These are phyloP conservation scores for Salvelinus sp. DNA, from an alignment of 2,113 vertebrate species.

Conservation along the genomic window DNA sequence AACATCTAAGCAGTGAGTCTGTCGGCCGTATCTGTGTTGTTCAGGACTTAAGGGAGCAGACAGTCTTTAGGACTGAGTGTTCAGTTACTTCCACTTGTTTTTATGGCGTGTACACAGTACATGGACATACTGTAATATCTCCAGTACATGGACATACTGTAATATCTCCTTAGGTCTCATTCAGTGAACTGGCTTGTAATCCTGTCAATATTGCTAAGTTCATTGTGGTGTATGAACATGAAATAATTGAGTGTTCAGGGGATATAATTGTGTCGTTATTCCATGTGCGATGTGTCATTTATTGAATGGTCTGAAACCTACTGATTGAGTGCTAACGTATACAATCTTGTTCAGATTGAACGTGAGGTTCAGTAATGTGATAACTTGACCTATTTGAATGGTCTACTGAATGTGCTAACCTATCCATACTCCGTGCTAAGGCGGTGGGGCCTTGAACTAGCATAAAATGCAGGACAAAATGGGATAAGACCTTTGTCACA, in stretches of 20 bases:
- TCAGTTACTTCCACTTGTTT: background rate
- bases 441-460: background rate
- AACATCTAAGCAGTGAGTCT: background rate
- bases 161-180: background rate
- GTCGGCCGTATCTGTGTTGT: background rate
- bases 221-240: background rate
- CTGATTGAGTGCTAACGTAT: background rate
- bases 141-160: background rate
- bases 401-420: background rate
- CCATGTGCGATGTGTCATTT: background rate
- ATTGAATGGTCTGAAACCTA: background rate
- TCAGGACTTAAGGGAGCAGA: background rate
- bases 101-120: background rate
- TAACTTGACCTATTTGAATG: background rate
- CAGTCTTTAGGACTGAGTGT: background rate
- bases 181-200: background rate
- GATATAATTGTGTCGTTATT: background rate
- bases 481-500: background rate
- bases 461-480: background rate
- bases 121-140: background rate
- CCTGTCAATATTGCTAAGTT: background rate
- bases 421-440: background rate
- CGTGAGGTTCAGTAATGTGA: background rate
- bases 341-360: background rate
- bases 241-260: background rate